Evolutionary conservation across 2,113 vertebrate species (phyloP).

Genomic region (Nymphicus hollandicus): DNA sequence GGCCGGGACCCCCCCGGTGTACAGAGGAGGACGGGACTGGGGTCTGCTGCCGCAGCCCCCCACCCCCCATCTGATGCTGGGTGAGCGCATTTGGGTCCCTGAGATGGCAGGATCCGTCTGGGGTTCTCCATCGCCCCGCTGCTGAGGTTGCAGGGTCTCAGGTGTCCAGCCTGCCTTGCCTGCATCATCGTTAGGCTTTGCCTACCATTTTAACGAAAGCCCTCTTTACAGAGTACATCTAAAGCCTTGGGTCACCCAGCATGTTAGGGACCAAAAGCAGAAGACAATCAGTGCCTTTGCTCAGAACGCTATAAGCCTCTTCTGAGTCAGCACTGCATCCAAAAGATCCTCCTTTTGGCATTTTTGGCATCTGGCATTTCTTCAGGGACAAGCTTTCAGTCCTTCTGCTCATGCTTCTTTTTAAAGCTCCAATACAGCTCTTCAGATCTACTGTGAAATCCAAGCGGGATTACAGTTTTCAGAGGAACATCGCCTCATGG

Average conservation of each 20-base stretch:
- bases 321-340: background rate
- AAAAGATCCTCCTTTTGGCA: background rate
- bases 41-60: background rate
- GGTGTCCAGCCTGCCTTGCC: background rate
- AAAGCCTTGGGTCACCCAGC: background rate
- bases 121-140: background rate
- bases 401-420: background rate
- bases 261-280: background rate
- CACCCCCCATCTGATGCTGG: fast-evolving
- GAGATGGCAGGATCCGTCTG: background rate
- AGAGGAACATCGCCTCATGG: background rate
- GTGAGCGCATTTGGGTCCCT: background rate
- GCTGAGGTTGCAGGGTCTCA: background rate
- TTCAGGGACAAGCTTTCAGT: background rate
- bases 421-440: background rate
- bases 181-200: background rate
- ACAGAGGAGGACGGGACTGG: background rate
- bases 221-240: background rate
- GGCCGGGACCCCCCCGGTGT: background rate
- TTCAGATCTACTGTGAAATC: background rate
- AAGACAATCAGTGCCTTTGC: background rate
- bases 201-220: background rate
- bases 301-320: background rate
- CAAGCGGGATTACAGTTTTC: background rate
- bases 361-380: background rate